Evolutionary conservation across 2,113 vertebrate genomes (phyloP).

Genomic region (Cyanocitta stelleri): DNA sequence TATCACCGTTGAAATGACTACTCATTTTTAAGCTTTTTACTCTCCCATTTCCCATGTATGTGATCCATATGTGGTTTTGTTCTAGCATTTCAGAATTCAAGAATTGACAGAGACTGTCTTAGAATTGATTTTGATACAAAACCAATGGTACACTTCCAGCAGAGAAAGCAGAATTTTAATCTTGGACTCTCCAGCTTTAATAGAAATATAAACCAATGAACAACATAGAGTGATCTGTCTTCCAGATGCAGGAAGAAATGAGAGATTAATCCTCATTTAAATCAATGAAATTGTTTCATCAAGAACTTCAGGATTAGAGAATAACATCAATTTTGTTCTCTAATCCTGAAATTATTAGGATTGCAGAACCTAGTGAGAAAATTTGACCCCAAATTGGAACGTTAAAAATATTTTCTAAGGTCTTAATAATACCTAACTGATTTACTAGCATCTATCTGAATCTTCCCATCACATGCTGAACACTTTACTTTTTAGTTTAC

Average conservation of each 20-base stretch:
- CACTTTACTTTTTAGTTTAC: not conserved
- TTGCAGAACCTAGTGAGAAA: not conserved
- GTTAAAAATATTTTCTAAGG: not conserved
- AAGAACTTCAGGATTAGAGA: not conserved
- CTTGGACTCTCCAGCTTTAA: not conserved
- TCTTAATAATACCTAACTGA: not conserved
- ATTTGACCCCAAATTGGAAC: not conserved
- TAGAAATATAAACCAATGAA: not conserved
- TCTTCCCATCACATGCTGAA: not conserved
- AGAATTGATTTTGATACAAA: not conserved
- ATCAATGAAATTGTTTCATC: not conserved
- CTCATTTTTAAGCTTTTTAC: not conserved
- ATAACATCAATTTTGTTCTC: not conserved
- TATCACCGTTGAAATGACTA: not conserved
- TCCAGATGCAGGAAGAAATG: not conserved
- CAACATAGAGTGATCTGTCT: not conserved
- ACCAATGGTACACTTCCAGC: not conserved
- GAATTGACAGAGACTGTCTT: not conserved
- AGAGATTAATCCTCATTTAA: not conserved
- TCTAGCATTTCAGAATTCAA: not conserved
- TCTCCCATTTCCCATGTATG: not conserved
- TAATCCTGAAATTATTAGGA: not conserved
- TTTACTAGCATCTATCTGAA: not conserved
- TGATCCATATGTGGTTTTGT: not conserved
- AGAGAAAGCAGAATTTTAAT: not conserved